These are phyloP conservation scores for Mus musculus DNA, from an alignment of 2,113 vertebrate species.

Conservation along the genomic window DNA sequence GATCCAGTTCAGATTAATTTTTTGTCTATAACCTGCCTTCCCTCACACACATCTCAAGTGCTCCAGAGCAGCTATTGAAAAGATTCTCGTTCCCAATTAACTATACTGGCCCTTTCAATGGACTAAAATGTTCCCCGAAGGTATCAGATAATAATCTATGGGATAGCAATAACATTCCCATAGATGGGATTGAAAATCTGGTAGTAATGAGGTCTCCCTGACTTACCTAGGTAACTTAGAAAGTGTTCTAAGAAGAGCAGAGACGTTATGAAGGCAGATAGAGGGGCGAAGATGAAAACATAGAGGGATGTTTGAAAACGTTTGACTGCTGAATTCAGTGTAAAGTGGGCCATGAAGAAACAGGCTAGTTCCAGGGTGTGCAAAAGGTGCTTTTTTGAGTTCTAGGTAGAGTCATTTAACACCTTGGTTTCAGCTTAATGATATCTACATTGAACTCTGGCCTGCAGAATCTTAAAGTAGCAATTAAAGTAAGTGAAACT, in stretches of 20 bases:
- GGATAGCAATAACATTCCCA: background rate
- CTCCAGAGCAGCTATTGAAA: background rate
- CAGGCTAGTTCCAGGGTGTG: background rate
- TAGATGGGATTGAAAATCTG: background rate
- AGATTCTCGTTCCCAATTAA: background rate
- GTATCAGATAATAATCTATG: background rate
- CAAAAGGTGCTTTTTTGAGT: background rate
- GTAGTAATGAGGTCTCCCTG: background rate
- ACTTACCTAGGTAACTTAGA: background rate
- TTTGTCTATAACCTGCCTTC: background rate
- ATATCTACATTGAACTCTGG: background rate
- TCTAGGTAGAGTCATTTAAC: background rate
- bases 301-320: background rate
- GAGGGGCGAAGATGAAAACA: background rate
- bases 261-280: background rate
- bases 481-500: background rate
- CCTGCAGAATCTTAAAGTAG: background rate
- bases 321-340: background rate
- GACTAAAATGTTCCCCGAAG: background rate
- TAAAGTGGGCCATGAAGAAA: background rate
- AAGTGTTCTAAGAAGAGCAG: background rate
- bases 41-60: background rate
- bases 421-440: background rate
- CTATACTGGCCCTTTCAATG: background rate
- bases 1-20: background rate